phyloP scores from a whole-genome alignment of 2,113 vertebrate species.

The Budorcas taxicolor region DNA sequence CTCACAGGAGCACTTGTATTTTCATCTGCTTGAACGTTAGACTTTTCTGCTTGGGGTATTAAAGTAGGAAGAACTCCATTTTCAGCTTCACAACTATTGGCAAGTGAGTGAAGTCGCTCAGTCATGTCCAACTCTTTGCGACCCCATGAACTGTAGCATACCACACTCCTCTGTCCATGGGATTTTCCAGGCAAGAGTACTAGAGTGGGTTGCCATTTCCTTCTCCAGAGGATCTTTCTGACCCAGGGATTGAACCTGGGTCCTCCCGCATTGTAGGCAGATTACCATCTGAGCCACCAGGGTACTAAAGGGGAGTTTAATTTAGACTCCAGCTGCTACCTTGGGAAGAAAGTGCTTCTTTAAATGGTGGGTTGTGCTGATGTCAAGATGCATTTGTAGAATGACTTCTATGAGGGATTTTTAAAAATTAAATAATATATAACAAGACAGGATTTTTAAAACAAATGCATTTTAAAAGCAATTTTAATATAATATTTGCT shows the following conservation, averaged over 20 bases:
- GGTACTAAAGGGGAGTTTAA: neutral
- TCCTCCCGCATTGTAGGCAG: rapidly evolving
- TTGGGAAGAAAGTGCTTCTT: neutral
- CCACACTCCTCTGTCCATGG: neutral
- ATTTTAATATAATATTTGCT: slow-evolving; percentile 2
- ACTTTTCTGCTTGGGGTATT: neutral
- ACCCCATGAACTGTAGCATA: neutral
- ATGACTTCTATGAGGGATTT: neutral
- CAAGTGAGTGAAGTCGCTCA: neutral
- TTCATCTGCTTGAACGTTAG: neutral
- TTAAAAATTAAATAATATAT: neutral
- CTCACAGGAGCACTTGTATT: neutral
- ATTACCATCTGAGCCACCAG: neutral
- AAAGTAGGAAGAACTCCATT: neutral
- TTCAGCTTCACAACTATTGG: neutral
- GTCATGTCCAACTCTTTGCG: neutral
- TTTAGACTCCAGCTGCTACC: neutral
- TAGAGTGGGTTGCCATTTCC: neutral
- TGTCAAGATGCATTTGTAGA: neutral
- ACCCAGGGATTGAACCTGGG: neutral
- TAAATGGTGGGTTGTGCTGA: neutral
- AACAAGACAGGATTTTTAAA: neutral
- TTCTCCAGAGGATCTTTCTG: neutral
- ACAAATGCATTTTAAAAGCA: neutral
- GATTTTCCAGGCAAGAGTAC: neutral